These are phyloP conservation scores for Sylvia atricapilla DNA, from an alignment of 2,113 vertebrate species.

Conservation along the genomic window DNA sequence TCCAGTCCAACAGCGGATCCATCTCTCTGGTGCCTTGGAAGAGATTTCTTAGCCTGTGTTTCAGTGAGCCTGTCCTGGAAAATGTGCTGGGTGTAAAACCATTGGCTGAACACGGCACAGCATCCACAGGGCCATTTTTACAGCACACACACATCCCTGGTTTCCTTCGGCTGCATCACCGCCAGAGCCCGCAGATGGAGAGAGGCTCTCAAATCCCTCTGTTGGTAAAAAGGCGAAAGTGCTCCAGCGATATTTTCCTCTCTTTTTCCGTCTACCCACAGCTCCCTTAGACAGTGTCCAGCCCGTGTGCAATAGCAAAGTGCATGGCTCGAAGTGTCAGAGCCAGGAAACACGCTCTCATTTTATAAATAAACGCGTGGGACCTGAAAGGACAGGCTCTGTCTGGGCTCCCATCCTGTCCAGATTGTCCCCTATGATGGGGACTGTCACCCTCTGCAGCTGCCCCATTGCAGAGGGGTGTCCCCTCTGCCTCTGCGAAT, in stretches of 20 bases:
- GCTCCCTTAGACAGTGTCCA: background rate
- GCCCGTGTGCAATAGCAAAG: fast-evolving
- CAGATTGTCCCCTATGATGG: fast-evolving
- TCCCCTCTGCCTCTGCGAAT: background rate
- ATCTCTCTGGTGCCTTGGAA: constrained; percentile 17
- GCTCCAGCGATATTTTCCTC: constrained; percentile 24
- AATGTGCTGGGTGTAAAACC: background rate
- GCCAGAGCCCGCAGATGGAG: constrained; percentile 35
- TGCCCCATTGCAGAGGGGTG: fast-evolving
- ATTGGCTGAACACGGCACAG: background rate
- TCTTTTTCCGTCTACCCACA: background rate
- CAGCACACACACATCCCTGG: background rate
- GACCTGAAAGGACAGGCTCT: background rate
- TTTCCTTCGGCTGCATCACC: background rate
- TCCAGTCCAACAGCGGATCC: background rate
- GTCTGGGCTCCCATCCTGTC: background rate
- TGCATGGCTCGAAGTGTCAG: background rate
- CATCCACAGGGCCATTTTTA: constrained; percentile 40
- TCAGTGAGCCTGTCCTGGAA: background rate
- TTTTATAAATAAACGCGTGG: background rate
- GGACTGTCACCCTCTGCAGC: background rate
- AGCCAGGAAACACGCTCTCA: background rate
- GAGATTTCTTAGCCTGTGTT: background rate
- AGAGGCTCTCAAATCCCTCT: constrained; percentile 67
- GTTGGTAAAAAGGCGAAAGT: constrained; percentile 65